A percentile compares a stretch with the other conserved stretches of the same genome.
These are phyloP conservation scores for Pteronotus mesoamericanus DNA, from an alignment of 2,797 vertebrate genomes.

Conservation along the genomic window DNA sequence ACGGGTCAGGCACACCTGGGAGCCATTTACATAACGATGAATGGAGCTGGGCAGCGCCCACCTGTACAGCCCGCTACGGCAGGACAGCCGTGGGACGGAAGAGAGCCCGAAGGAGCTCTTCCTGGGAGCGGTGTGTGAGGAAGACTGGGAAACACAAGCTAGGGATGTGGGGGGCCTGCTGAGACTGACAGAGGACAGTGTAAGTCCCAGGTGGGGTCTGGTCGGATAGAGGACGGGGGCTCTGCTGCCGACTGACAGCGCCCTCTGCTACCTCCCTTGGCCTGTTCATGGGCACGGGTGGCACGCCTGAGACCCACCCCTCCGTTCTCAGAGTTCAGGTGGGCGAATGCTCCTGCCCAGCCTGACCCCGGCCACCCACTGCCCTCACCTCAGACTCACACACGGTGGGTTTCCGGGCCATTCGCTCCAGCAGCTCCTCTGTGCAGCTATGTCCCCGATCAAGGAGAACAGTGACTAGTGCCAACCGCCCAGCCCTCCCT, in stretches of 20 bases:
- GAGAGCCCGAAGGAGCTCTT: background rate
- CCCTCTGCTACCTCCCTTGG: background rate
- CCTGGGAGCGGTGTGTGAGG: background rate
- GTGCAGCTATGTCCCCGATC: conserved; percentile 87
- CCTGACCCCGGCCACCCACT: background rate
- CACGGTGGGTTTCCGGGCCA: conserved; percentile 89
- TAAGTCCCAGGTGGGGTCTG: background rate
- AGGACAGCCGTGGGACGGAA: background rate
- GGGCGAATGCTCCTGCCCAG: background rate
- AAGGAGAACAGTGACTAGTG: conserved; percentile 79
- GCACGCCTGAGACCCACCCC: background rate
- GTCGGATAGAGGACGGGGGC: background rate
- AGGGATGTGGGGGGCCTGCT: background rate
- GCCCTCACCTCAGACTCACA: conserved; percentile 93
- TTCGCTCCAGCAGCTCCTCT: conserved; percentile 93
- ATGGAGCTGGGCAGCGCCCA: background rate
- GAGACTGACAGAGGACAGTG: background rate
- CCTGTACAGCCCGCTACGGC: background rate
- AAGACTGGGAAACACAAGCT: background rate
- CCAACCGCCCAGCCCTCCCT: background rate
- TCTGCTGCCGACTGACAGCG: background rate
- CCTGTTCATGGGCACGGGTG: background rate
- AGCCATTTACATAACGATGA: background rate
- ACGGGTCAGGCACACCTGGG: background rate
- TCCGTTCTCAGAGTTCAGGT: background rate